phyloP scores from a whole-genome alignment of 2,888 invertebrate species.

The Thereva nobilitata region DNA sequence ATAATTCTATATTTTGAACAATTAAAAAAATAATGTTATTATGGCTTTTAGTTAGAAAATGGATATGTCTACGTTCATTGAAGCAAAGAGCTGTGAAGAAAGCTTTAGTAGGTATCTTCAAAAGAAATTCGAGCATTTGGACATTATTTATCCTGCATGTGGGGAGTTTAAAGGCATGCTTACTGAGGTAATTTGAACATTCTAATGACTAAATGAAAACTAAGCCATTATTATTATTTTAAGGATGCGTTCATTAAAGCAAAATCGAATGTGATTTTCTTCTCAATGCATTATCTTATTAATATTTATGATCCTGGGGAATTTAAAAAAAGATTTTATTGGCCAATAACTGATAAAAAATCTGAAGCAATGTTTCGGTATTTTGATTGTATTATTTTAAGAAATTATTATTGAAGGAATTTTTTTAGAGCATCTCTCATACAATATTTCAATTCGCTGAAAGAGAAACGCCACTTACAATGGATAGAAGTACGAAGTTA shows the following conservation, averaged over 20 bases:
- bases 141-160: slow-evolving; percentile 48
- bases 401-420: neutral
- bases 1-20: no score
- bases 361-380: slow-evolving; percentile 51
- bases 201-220: no score
- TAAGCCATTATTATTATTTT: neutral
- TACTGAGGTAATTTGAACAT: slow-evolving; percentile 28
- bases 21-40: no score
- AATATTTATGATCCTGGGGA: slow-evolving; percentile 53
- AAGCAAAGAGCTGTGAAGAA: slow-evolving; percentile 52
- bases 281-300: slow-evolving; percentile 55
- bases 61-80: no score
- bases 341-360: slow-evolving; percentile 56
- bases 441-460: slow-evolving; percentile 53
- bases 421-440: slow-evolving; percentile 50
- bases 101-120: slow-evolving; percentile 51
- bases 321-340: slow-evolving; percentile 56
- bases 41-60: no score
- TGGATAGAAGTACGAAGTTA: slow-evolving; percentile 54
- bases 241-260: slow-evolving; percentile 57
- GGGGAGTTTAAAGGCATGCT: slow-evolving; percentile 49
- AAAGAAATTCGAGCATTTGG: slow-evolving; percentile 49
- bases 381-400: neutral
- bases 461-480: slow-evolving; percentile 53
- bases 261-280: slow-evolving; percentile 54